These are phyloP conservation scores for roundworm (Caenorhabditis elegans) DNA, from an alignment of 1,140 invertebrate genomes.

Conservation along the genomic window DNA sequence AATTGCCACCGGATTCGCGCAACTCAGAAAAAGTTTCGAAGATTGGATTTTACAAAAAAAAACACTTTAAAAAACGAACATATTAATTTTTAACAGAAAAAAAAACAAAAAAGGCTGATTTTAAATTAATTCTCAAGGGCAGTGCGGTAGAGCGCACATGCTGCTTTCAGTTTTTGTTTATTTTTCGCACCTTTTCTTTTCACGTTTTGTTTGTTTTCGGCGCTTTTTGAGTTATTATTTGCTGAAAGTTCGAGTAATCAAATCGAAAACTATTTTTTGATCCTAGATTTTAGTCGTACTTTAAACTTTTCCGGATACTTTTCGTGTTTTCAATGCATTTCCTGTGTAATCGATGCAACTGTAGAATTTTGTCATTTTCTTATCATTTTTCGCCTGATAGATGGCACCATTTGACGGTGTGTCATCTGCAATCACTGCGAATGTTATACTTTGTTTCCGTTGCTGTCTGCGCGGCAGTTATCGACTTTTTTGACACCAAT, in stretches of 20 bases:
- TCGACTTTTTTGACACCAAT: background rate
- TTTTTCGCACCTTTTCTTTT: conserved; percentile 14
- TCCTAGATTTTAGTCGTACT: background rate
- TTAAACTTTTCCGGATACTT: background rate
- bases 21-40: no score
- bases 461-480: background rate
- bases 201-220: background rate
- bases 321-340: background rate
- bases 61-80: no score
- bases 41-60: no score
- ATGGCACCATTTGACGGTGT: conserved; percentile 7
- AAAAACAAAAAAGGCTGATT: no score
- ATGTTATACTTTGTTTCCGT: background rate
- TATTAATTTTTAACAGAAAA: no score
- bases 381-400: conserved; percentile 5
- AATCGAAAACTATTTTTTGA: conserved; percentile 5
- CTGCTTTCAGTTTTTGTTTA: background rate
- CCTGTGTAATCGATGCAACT: background rate
- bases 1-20: no score
- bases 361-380: background rate
- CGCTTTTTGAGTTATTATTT: background rate
- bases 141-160: background rate
- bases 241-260: background rate
- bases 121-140: background rate
- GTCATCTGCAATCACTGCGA: background rate